A percentile compares a stretch with the other conserved stretches of the same genome.
Evolutionary conservation across 2,797 vertebrate species (phyloP).

Genomic region (Tokudaia muenninki): DNA sequence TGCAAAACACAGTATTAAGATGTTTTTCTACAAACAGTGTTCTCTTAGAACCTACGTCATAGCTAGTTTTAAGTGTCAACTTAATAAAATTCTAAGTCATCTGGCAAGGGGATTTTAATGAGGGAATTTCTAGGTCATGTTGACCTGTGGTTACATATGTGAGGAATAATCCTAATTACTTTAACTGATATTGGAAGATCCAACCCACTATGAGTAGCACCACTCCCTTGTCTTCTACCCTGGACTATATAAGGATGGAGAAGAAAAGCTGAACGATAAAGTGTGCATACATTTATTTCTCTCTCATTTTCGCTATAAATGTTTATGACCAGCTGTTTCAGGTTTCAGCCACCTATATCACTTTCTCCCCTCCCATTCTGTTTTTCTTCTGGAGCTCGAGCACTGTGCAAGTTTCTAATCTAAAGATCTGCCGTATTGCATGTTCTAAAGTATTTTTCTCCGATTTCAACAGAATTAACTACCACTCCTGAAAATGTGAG

Average conservation of each 20-base stretch:
- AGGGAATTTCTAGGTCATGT: neutral
- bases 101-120: neutral
- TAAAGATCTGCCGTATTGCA: constrained; percentile 16
- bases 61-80: neutral
- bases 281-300: neutral
- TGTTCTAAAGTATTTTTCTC: constrained; percentile 30
- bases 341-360: neutral
- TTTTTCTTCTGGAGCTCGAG: constrained; percentile 15
- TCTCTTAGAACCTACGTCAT: constrained; percentile 5
- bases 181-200: neutral
- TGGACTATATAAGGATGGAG: neutral
- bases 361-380: neutral
- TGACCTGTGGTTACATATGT: neutral
- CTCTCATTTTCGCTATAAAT: neutral
- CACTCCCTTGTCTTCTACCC: neutral
- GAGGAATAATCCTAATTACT: neutral
- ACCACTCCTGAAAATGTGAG: neutral
- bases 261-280: neutral
- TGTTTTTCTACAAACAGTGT: constrained; percentile 21
- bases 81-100: neutral
- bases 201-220: neutral
- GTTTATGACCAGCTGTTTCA: neutral
- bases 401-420: neutral
- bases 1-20: neutral
- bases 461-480: constrained; percentile 52